Percentiles rank a stretch among this genome's conserved stretches.
Evolutionary conservation across 53 echinoderm and acorn worm species (phyloP).

Genomic region (Temnopleurus reevesii): DNA sequence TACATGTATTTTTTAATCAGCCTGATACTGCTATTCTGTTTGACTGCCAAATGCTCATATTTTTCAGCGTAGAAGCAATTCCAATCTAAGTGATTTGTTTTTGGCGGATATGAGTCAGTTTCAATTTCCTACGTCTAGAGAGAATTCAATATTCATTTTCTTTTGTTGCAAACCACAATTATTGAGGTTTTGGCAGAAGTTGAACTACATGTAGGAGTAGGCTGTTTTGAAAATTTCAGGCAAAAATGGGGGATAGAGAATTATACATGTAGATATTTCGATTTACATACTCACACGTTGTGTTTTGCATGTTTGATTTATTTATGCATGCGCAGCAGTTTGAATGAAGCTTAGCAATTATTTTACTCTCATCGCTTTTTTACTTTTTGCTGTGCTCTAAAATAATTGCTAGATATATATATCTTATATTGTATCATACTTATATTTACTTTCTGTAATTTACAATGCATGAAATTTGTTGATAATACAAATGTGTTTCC

Average conservation of each 20-base stretch:
- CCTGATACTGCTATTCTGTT: too few relatives aligned
- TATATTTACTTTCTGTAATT: neutral
- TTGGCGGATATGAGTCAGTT: too few relatives aligned
- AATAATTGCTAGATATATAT: slow-evolving; percentile 1
- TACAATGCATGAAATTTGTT: neutral
- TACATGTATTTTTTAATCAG: too few relatives aligned
- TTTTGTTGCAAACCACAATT: neutral
- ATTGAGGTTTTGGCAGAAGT: neutral
- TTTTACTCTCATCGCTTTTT: neutral
- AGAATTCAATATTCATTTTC: too few relatives aligned
- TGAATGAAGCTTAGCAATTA: slow-evolving; percentile 13
- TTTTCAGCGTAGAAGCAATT: neutral
- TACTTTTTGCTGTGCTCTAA: slow-evolving; percentile 6
- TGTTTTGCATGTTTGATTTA: neutral
- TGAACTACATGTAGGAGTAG: neutral
- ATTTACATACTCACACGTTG: neutral
- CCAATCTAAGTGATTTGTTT: too few relatives aligned
- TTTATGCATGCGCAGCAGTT: neutral
- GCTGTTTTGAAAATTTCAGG: neutral
- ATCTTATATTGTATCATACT: neutral
- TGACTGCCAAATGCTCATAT: too few relatives aligned
- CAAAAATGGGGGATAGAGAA: neutral
- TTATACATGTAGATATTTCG: neutral
- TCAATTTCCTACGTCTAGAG: too few relatives aligned
- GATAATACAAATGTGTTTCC: neutral